Conservation (phyloP, 2,888 invertebrate genomes). For the Drosophila barbarae region DNA sequence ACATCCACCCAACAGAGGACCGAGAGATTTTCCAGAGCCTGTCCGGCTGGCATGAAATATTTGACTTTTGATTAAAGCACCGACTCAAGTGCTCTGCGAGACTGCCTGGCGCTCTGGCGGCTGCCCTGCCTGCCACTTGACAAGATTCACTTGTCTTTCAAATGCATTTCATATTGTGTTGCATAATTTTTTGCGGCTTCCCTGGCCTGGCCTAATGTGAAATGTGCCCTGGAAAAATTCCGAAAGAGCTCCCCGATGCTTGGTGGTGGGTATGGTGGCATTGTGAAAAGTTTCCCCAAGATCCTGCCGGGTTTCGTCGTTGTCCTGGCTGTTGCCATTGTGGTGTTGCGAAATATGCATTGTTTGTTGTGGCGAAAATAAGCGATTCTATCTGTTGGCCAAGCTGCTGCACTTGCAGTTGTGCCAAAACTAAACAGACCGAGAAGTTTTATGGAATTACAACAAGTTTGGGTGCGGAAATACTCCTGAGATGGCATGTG, state of each 20-base stretch:
- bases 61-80: slow-evolving; percentile 75
- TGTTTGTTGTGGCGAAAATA: slow-evolving; percentile 61
- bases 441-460: slow-evolving; percentile 38
- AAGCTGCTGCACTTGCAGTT: slow-evolving; percentile 49
- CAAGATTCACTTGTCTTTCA: slow-evolving; percentile 74
- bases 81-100: slow-evolving; percentile 70
- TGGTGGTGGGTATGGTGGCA: slow-evolving; percentile 9
- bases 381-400: slow-evolving; percentile 53
- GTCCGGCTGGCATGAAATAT: slow-evolving; percentile 70
- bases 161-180: slow-evolving; percentile 75
- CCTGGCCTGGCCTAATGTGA: slow-evolving; percentile 61
- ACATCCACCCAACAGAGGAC: not conserved
- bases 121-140: slow-evolving; percentile 60
- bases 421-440: slow-evolving; percentile 33
- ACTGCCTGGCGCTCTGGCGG: slow-evolving; percentile 42
- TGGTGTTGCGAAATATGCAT: slow-evolving; percentile 47
- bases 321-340: slow-evolving; percentile 20
- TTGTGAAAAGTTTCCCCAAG: slow-evolving; percentile 56
- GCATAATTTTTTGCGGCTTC: slow-evolving; percentile 69
- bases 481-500: slow-evolving; percentile 18
- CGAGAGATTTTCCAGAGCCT: slow-evolving; percentile 37
- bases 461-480: slow-evolving; percentile 10
- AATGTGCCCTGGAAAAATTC: slow-evolving; percentile 47
- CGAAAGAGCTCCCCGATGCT: slow-evolving; percentile 24
- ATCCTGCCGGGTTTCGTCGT: slow-evolving; percentile 43